Conservation (phyloP, 2,888 invertebrate genomes). For the Erannis defoliaria region DNA sequence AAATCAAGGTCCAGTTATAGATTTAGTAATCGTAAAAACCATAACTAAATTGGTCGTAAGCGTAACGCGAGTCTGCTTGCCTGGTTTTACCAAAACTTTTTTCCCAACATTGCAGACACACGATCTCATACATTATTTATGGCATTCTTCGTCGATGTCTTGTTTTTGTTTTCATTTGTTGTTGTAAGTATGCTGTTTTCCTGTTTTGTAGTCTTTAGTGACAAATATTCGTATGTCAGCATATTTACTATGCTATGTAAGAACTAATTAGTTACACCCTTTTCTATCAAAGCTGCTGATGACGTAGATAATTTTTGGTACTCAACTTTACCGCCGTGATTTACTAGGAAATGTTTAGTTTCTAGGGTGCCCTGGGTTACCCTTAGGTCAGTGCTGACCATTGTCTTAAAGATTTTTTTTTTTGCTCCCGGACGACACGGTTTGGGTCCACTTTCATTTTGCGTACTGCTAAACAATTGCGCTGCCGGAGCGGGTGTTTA, state of each 20-base stretch:
- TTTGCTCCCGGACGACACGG: too few relatives aligned
- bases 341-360: too few relatives aligned
- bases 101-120: background rate
- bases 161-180: slow-evolving; percentile 27
- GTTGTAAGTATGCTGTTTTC: slow-evolving; percentile 26
- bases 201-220: slow-evolving; percentile 24
- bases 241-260: background rate
- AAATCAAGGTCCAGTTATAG: background rate
- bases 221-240: background rate
- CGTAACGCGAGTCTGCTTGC: slow-evolving; percentile 15
- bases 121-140: slow-evolving; percentile 14
- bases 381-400: too few relatives aligned
- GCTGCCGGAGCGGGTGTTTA: too few relatives aligned
- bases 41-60: slow-evolving; percentile 2
- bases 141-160: slow-evolving; percentile 23
- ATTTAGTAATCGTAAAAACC: slow-evolving; percentile 10
- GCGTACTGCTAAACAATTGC: too few relatives aligned
- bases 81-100: slow-evolving; percentile 15
- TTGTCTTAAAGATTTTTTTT: too few relatives aligned
- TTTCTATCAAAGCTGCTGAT: background rate
- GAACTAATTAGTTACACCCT: background rate
- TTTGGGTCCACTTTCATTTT: too few relatives aligned
- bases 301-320: too few relatives aligned
- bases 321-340: too few relatives aligned
- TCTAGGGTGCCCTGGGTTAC: too few relatives aligned